Evolutionary conservation across 2,888 invertebrate species (phyloP).

Genomic region (Dioctria linearis): DNA sequence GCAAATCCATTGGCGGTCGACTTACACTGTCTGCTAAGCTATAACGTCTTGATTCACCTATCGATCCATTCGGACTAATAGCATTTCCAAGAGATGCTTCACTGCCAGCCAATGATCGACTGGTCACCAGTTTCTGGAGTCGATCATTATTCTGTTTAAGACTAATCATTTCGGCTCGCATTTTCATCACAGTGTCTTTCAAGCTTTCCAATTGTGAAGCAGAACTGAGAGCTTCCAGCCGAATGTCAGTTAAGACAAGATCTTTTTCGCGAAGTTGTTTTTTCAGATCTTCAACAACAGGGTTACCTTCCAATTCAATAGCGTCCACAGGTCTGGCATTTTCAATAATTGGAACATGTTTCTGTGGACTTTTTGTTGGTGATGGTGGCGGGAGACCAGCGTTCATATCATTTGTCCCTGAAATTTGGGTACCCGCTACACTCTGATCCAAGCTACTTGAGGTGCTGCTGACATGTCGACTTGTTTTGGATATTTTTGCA

Average conservation of each 20-base stretch:
- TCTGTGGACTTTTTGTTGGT: slow-evolving; percentile 71
- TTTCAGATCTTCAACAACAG: slow-evolving; percentile 85
- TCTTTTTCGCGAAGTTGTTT: slow-evolving; percentile 97
- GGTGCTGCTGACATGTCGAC: slow-evolving; percentile 66
- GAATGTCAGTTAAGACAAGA: slow-evolving; percentile 94
- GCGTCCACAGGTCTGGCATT: slow-evolving; percentile 71
- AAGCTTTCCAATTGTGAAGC: slow-evolving; percentile 97
- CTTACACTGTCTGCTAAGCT: slow-evolving; percentile 74
- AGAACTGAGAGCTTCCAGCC: slow-evolving; percentile 95
- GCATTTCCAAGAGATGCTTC: slow-evolving; percentile 75
- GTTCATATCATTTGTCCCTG: slow-evolving; percentile 58
- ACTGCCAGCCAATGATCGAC: slow-evolving; percentile 76
- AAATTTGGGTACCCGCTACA: slow-evolving; percentile 26
- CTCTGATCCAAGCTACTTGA: slow-evolving; percentile 62
- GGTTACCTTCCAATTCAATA: slow-evolving; percentile 69
- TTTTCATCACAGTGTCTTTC: slow-evolving; percentile 96
- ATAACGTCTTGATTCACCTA: slow-evolving; percentile 75
- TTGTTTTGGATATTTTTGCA: slow-evolving; percentile 83
- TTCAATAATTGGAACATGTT: slow-evolving; percentile 70
- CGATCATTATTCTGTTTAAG: slow-evolving; percentile 97
- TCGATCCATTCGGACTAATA: slow-evolving; percentile 70
- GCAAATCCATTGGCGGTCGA: slow-evolving; percentile 70
- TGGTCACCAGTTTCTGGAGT: slow-evolving; percentile 87
- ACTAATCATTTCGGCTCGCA: slow-evolving; percentile 95
- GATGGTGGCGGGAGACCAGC: slow-evolving; percentile 67